Evolutionary conservation across 23 tunicate genomes (phyloP).

Genomic region (Halocynthia roretzi): DNA sequence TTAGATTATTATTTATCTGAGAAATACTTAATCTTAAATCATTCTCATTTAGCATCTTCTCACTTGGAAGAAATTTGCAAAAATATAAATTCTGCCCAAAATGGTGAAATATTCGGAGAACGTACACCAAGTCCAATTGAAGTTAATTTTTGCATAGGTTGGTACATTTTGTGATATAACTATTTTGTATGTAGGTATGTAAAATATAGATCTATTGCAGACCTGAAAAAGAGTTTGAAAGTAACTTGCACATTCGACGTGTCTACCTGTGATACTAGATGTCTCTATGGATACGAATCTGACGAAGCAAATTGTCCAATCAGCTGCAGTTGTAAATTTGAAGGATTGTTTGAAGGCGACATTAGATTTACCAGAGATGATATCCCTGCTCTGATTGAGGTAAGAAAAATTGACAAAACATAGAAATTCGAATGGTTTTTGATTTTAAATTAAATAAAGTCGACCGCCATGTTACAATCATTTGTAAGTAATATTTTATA

Average conservation of each 20-base stretch:
- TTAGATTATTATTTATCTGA: no score
- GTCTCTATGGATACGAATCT: constrained; percentile 27
- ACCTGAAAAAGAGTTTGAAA: not conserved
- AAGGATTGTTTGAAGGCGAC: constrained; percentile 49
- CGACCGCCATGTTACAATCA: not conserved
- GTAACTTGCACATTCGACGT: constrained; percentile 20
- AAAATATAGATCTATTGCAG: not conserved
- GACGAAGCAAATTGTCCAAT: constrained; percentile 40
- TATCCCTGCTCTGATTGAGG: constrained; percentile 28
- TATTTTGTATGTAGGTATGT: not conserved
- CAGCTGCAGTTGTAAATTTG: constrained; percentile 35
- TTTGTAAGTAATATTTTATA: no score
- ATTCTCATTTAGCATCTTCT: no score
- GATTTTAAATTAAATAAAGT: not conserved
- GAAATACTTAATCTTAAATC: no score
- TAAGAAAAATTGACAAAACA: not conserved
- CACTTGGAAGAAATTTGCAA: no score
- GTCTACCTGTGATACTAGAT: constrained; percentile 19
- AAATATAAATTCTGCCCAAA: not conserved
- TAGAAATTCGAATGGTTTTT: not conserved
- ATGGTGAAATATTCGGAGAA: constrained; percentile 6
- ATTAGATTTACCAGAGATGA: constrained; percentile 29
- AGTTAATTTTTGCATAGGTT: constrained; percentile 20
- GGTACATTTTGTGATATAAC: not conserved
- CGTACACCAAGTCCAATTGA: constrained; percentile 36